These are phyloP conservation scores for Sebastes hubbsi DNA, from an alignment of 2,797 vertebrate species.

Conservation along the genomic window DNA sequence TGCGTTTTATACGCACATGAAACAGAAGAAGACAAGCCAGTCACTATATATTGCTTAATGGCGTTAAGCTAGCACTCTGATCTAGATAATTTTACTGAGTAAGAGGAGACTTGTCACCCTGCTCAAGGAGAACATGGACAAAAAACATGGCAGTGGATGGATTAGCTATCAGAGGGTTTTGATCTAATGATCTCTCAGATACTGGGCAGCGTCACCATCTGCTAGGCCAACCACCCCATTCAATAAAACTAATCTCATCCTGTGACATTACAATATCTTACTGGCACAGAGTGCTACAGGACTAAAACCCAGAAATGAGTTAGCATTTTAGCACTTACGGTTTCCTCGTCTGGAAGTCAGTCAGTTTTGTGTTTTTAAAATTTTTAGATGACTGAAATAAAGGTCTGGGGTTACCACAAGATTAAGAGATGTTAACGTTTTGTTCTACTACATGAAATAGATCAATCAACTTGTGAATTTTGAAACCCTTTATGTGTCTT, in stretches of 20 bases:
- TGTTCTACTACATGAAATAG: too few species aligned
- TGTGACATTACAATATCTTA: constrained; percentile 23
- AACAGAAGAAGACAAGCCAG: background rate
- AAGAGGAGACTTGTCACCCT: background rate
- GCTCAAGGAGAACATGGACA: constrained; percentile 41
- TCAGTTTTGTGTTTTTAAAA: too few species aligned
- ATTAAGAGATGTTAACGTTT: too few species aligned
- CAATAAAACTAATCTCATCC: constrained; percentile 30
- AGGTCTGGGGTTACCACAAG: too few species aligned
- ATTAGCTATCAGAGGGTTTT: constrained; percentile 19
- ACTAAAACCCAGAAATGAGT: too few species aligned
- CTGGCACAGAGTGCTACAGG: background rate
- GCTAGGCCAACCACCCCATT: constrained; percentile 7
- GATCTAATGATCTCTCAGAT: constrained; percentile 27
- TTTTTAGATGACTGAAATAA: too few species aligned
- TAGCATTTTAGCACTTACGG: too few species aligned
- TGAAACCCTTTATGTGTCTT: rapidly evolving
- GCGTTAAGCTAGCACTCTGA: background rate
- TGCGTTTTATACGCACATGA: background rate
- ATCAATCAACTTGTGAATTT: too few species aligned
- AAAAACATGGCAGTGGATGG: background rate
- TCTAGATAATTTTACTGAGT: background rate
- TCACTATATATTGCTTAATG: background rate
- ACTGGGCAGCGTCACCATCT: constrained; percentile 42
- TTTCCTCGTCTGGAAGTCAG: too few species aligned